These are phyloP conservation scores for Fabriciana adippe DNA, from an alignment of 2,888 invertebrate genomes.

Conservation along the genomic window DNA sequence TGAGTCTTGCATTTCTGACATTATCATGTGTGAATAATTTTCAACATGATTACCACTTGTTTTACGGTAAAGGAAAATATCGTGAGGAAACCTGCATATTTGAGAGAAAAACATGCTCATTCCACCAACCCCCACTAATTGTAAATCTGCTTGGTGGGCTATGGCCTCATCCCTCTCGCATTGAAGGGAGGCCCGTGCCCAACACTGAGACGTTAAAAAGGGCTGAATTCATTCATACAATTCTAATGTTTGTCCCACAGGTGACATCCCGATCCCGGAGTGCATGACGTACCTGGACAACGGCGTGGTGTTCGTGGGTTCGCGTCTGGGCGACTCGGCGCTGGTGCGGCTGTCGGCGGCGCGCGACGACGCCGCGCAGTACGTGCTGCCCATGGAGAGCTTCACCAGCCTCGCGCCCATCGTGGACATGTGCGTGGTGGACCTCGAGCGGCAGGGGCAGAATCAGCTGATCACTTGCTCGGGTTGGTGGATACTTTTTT, in stretches of 20 bases:
- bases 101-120: too few species aligned
- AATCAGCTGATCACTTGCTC: conserved; percentile 99
- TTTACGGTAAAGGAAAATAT: too few species aligned
- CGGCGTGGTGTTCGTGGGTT: conserved; percentile 98
- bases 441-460: conserved; percentile 97
- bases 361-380: conserved; percentile 92
- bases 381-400: conserved; percentile 96
- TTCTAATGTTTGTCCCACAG: conserved; percentile 57
- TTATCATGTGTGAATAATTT: too few species aligned
- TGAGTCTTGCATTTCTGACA: too few species aligned
- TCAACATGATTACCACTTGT: too few species aligned
- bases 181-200: too few species aligned
- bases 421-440: conserved; percentile 97
- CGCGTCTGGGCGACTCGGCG: conserved; percentile 97
- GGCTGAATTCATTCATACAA: not conserved
- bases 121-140: too few species aligned
- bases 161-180: too few species aligned
- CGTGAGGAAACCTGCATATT: too few species aligned
- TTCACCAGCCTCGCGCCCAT: conserved; percentile 99
- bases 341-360: conserved; percentile 93
- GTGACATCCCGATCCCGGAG: conserved; percentile 96
- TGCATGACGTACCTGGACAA: conserved; percentile 99
- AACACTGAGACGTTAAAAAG: too few species aligned
- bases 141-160: too few species aligned
- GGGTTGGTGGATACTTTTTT: conserved; percentile 78